phyloP scores from a whole-genome alignment of 2,113 vertebrate species.

The Nicator chloris region DNA sequence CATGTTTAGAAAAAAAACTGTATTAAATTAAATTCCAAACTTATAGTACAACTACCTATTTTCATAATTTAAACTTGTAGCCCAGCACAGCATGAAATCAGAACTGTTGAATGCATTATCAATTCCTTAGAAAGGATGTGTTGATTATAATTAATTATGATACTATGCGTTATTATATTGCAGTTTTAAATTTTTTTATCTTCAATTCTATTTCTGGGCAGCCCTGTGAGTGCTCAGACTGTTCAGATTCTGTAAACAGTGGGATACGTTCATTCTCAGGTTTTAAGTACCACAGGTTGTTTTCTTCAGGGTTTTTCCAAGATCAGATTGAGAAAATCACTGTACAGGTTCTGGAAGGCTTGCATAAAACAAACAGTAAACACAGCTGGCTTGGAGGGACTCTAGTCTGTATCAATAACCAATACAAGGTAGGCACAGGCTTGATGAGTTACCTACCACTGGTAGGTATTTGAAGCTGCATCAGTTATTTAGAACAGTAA shows the following conservation, averaged over 20 bases:
- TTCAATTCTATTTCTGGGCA: neutral
- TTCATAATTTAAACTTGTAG: neutral
- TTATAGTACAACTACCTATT: neutral
- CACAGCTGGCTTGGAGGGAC: neutral
- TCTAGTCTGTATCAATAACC: neutral
- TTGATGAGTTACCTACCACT: neutral
- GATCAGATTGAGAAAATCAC: neutral
- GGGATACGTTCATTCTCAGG: neutral
- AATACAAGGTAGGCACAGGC: neutral
- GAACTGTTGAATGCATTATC: neutral
- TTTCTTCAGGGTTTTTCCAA: neutral
- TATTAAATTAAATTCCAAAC: neutral
- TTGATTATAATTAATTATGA: neutral
- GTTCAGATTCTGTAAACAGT: neutral
- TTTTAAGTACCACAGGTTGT: neutral
- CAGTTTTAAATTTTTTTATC: neutral
- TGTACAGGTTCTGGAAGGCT: neutral
- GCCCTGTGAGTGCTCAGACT: neutral
- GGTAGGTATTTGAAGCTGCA: neutral
- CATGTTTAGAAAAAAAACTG: neutral
- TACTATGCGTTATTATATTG: neutral
- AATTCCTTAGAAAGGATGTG: neutral
- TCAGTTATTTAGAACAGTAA: neutral
- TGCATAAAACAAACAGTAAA: neutral
- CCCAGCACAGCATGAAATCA: neutral